Evolutionary conservation across 2,888 invertebrate species (phyloP), one percentile per base, ranked within the genome.

Genomic region (Caenorhabditis angaria): DNA sequence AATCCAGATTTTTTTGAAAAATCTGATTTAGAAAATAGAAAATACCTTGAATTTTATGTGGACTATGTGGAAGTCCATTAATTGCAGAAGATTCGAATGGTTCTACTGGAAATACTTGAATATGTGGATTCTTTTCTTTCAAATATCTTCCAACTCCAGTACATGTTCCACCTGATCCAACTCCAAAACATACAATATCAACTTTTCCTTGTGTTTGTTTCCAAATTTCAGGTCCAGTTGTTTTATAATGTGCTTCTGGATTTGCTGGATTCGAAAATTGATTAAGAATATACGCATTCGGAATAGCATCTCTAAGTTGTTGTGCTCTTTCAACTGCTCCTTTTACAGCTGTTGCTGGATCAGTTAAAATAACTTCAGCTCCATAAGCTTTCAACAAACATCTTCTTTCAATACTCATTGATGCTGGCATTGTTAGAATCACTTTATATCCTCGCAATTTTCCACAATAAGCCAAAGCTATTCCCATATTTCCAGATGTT

Each of bases 171-270:
- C 83, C 85, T 0, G 84, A 80, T 32, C 85, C 85, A 54, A 85
- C 80, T 10, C 84, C 85, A 56, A 84, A 85, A 47, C 82, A 73
- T 22, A 83, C 83, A 24, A 80, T 81, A 53, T 84, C 86, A 10
- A 81, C 80, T 62, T 85, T 81, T 61, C 86, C 87, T 27, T 82
- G 70, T 2, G 87, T 85, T 64, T 87, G 87, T 29, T 76, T 65
- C 84, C 84, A 87, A 61, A 87, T 87, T 77, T 87, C 87, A 5
- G 84, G 85, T 10, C 86, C 87, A 2, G 87, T 87, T 1, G 85
- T 85, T 20, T 78, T 73, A 57, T 87, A 85, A 69, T 87, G 87
- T 35, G 82, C 82, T 51, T 77, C 76, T 18, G 85, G 84, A 61
- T 87, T 87, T 35, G 81, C 78, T 0, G 80, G 79, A 61, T 86